These are phyloP conservation scores for Oostethus manadensis DNA, from an alignment of 2,113 vertebrate genomes.

Conservation along the genomic window DNA sequence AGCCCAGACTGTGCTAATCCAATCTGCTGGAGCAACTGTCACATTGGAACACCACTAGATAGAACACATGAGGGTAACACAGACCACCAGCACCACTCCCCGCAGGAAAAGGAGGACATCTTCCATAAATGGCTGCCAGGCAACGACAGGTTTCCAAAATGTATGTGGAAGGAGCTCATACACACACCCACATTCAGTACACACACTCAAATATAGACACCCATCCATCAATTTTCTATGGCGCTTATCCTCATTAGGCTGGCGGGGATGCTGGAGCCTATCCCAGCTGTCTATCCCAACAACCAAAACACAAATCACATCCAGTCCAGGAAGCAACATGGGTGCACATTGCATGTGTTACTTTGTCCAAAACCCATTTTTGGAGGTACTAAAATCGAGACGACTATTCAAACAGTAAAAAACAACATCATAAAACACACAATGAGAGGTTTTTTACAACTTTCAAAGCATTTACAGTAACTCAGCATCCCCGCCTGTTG, in stretches of 20 bases:
- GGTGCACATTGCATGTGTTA: not conserved
- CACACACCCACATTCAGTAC: not conserved
- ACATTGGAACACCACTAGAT: conserved; percentile 17
- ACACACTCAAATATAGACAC: not conserved
- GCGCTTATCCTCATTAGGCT: too few relatives aligned
- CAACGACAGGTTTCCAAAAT: conserved; percentile 26
- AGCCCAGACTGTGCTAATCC: conserved; percentile 44
- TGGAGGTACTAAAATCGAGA: not conserved
- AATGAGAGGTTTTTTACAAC: not conserved
- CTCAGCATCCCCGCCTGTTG: conserved; percentile 39
- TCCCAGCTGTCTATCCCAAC: too few relatives aligned
- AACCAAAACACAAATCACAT: conserved; percentile 14
- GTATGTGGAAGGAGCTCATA: conserved; percentile 14
- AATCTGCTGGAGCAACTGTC: conserved; percentile 57
- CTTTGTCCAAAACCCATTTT: not conserved
- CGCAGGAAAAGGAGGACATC: conserved; percentile 17
- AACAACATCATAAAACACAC: conserved; percentile 1
- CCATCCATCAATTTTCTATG: too few relatives aligned
- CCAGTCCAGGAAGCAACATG: conserved; percentile 8
- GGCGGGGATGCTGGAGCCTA: too few relatives aligned
- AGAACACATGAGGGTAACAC: conserved; percentile 28
- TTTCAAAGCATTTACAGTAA: not conserved
- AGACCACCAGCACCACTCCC: conserved; percentile 11
- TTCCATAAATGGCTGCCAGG: conserved; percentile 46
- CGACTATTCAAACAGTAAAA: conserved; percentile 1